phyloP scores from a whole-genome alignment of 1,140 invertebrate species.

The Heliconius eleuchia region DNA sequence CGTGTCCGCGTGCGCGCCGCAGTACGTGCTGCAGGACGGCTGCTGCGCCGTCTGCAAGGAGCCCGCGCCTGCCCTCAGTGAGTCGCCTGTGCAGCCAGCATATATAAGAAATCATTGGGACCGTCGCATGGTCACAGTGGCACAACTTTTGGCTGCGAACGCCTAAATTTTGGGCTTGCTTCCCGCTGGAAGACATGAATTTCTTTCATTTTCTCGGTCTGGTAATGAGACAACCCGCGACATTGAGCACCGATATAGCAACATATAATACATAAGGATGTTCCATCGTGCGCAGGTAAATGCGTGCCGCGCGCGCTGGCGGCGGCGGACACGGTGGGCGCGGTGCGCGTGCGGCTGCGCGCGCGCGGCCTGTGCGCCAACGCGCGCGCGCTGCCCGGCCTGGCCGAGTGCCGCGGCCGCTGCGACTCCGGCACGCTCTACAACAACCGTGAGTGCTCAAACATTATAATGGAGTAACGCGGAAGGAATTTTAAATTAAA shows the following conservation, averaged over 20 bases:
- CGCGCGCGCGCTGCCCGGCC: conserved; percentile 78
- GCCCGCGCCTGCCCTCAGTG: conserved; percentile 76
- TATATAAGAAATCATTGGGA: too few species aligned
- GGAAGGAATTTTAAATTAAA: too few species aligned
- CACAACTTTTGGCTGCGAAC: too few species aligned
- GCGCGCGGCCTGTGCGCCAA: conserved; percentile 85
- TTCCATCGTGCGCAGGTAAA: conserved; percentile 56
- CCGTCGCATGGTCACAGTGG: too few species aligned
- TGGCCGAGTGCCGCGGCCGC: conserved; percentile 85
- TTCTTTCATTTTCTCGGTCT: too few species aligned
- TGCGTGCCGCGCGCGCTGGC: conserved; percentile 82
- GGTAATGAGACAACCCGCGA: too few species aligned
- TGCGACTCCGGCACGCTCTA: conserved; percentile 86
- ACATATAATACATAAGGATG: too few species aligned
- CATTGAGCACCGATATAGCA: too few species aligned
- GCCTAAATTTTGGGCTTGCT: too few species aligned
- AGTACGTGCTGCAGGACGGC: conserved; percentile 82
- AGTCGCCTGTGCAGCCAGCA: conserved; percentile 35
- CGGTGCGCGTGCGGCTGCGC: conserved; percentile 74
- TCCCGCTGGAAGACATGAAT: too few species aligned
- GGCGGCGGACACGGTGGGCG: conserved; percentile 79
- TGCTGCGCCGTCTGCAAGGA: conserved; percentile 86
- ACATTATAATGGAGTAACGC: too few species aligned
- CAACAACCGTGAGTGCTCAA: conserved; percentile 75
- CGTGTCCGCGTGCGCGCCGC: conserved; percentile 82